Conservation (phyloP, 2,888 invertebrate species). For the Coenonympha glycerion region DNA sequence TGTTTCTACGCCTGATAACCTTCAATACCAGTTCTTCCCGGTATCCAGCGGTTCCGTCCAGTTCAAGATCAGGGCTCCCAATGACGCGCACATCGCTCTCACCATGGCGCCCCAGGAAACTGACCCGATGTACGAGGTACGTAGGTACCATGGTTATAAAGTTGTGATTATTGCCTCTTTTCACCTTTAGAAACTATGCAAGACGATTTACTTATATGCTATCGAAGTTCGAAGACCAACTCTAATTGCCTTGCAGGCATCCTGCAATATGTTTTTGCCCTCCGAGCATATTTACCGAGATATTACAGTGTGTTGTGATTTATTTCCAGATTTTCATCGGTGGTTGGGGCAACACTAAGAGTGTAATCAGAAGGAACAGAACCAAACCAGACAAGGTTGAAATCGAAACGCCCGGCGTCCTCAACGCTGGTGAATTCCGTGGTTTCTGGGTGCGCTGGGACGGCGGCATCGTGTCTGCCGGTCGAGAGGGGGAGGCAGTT, state of each 20-base stretch:
- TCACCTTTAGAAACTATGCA: no score
- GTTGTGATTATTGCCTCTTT: no score
- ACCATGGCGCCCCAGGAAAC: slow-evolving; percentile 81
- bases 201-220: no score
- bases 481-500: slow-evolving; percentile 81
- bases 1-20: slow-evolving; percentile 84
- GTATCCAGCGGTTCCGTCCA: slow-evolving; percentile 80
- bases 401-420: slow-evolving; percentile 81
- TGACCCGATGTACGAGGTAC: slow-evolving; percentile 88
- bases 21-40: slow-evolving; percentile 88
- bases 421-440: slow-evolving; percentile 83
- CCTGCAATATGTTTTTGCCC: no score
- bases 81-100: slow-evolving; percentile 91
- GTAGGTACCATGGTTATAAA: no score
- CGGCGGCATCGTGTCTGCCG: slow-evolving; percentile 80
- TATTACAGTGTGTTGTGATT: no score
- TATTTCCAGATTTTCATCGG: slow-evolving; percentile 83
- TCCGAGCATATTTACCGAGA: no score
- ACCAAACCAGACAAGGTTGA: slow-evolving; percentile 84
- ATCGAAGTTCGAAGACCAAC: no score
- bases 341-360: slow-evolving; percentile 90
- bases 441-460: slow-evolving; percentile 91
- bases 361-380: slow-evolving; percentile 86
- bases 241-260: no score
- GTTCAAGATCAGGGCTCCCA: slow-evolving; percentile 85